These are phyloP conservation scores for Pionites leucogaster DNA, from an alignment of 2,113 vertebrate genomes.

Conservation along the genomic window DNA sequence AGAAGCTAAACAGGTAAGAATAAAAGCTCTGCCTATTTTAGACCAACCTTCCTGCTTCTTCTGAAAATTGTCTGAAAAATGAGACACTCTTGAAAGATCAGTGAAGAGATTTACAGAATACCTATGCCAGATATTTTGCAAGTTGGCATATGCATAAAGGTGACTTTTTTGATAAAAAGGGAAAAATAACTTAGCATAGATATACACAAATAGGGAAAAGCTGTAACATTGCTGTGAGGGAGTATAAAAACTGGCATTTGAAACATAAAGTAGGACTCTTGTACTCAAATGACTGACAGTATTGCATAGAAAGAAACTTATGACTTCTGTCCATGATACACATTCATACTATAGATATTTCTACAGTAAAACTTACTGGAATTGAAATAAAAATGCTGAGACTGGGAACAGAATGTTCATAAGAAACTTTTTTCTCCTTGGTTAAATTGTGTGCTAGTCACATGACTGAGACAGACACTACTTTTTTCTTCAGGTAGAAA, in stretches of 20 bases:
- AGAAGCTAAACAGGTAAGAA: slow-evolving; percentile 89
- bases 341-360: not conserved
- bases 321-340: not conserved
- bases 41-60: not conserved
- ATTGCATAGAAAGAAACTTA: not conserved
- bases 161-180: not conserved
- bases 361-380: not conserved
- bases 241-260: not conserved
- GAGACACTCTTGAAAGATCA: not conserved
- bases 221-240: not conserved
- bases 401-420: not conserved
- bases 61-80: not conserved
- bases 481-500: not conserved
- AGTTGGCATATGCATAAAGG: not conserved
- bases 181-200: not conserved
- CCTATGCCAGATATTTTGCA: not conserved
- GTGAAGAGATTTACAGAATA: not conserved
- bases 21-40: not conserved
- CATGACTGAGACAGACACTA: fast-evolving
- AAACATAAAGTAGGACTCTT: not conserved
- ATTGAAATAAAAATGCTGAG: not conserved
- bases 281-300: not conserved
- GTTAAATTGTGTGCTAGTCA: not conserved
- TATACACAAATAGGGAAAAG: not conserved
- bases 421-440: not conserved